Evolutionary conservation across 1,140 invertebrate genomes (phyloP), one percentile per base, ranked within the genome.

Genomic region (Varroa destructor): DNA sequence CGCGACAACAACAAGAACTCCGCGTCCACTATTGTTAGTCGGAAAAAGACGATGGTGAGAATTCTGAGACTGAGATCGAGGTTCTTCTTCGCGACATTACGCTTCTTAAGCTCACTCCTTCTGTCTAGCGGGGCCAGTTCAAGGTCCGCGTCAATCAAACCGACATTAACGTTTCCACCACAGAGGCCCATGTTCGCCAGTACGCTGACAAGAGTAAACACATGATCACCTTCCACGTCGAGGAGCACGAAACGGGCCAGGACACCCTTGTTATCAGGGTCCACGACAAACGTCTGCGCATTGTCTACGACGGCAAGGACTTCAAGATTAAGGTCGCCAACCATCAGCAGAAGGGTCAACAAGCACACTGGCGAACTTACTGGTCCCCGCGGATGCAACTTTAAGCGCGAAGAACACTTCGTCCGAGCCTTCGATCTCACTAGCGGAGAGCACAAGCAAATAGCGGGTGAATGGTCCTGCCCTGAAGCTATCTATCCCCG

Each of bases 271-370:
- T 67, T 3, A 40, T 67, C 61, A 67, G 40, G 61, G 61, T 67
- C 8, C 61, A 37, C 46, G 61, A 67, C 36, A 12, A 67, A 37
- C 61, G 61, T 37, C 14, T 67, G 61, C 61, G 61, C 61, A 67
- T 67, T 37, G 61, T 67, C 37, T 67, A 67, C 61, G 61, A 67
- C 61, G 61, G 61, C 61, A 67, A 67, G 61, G 40, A 67, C 61
- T 46, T 67, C 61, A 67, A 67, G 61, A 37, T 67, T 37, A 10
- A 67, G 8, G 40, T 25, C 14, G 10, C 61, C 61, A 67, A 67
- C 12, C 61, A 40, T 40, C 40, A 43, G 61, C 12, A 36, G 40
- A 67, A 67, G 61, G 61, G 61, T 8, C 10, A 67, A 67, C 61
- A 40, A 67, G 61, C 14, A 67, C 14, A 12, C 2, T 37, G 36